Percentiles rank a stretch among this genome's conserved stretches.
Conservation (phyloP, 2,888 invertebrate species). For the Polia nebulosa region DNA sequence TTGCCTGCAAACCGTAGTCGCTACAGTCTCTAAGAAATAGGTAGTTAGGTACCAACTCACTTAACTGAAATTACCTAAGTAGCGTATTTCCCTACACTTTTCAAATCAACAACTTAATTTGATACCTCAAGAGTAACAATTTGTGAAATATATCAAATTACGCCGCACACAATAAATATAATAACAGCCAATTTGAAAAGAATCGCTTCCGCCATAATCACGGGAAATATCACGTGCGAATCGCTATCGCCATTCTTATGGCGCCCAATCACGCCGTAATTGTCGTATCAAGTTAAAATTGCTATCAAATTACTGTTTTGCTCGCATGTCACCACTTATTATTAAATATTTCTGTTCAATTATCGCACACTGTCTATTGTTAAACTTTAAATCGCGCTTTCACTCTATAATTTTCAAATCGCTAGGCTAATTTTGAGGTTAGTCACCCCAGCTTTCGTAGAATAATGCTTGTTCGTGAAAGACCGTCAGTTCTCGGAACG, state of each 20-base stretch:
- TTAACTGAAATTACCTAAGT: conserved; percentile 15
- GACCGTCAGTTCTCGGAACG: conserved; percentile 63
- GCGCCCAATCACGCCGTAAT: conserved; percentile 71
- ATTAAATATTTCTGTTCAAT: conserved; percentile 57
- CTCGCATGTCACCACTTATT: conserved; percentile 74
- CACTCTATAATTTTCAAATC: conserved; percentile 65
- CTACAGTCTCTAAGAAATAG: not conserved
- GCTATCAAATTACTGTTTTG: conserved; percentile 74
- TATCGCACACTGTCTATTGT: conserved; percentile 60
- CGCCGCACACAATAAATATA: conserved; percentile 53
- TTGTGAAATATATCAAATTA: conserved; percentile 61
- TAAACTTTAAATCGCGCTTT: conserved; percentile 44
- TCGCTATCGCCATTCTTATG: conserved; percentile 67
- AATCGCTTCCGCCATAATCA: conserved; percentile 66
- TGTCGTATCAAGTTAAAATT: conserved; percentile 74
- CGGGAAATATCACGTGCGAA: conserved; percentile 67
- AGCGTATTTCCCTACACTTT: conserved; percentile 37
- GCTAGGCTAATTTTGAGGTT: conserved; percentile 63
- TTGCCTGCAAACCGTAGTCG: not conserved
- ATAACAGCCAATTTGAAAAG: conserved; percentile 66
- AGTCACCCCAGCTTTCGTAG: conserved; percentile 63
- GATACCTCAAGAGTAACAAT: conserved; percentile 32
- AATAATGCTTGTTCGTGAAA: conserved; percentile 59
- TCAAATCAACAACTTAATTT: conserved; percentile 42
- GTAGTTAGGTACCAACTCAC: not conserved